Evolutionary conservation across 2,113 vertebrate species (phyloP), one percentile per base, ranked within the genome.

Genomic region (Blennius ocellaris): DNA sequence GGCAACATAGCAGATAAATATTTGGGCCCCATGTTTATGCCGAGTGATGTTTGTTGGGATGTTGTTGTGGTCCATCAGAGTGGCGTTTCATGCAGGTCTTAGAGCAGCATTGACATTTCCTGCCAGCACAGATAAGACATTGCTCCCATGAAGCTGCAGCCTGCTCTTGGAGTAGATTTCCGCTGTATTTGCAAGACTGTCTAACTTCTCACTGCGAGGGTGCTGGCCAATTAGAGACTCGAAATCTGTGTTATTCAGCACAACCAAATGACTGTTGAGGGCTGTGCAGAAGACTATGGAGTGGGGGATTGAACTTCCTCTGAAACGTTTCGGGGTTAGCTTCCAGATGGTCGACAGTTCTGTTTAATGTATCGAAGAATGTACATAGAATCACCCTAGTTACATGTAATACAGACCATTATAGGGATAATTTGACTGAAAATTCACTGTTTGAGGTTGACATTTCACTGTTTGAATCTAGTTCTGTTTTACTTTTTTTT

Each of bases 241-340:
- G 8, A 80, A 90, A 89, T 88, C 60, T 83, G 82, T 82, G 69
- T 86, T 88, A 77, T 89, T 90, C 92, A 87, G 88, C 88, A 85
- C 78, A 91, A 86, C 69, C 80, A 30, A 90, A 85, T 86, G 76
- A 77, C 68, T 90, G 80, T 84, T 79, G 60, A 90, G 87, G 85
- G 87, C 84, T 89, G 83, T 71, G 86, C 69, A 56, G 72, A 56
- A 63, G 62, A 62, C 49, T 37, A 54, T 73, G 69, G 75, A 36
- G 65, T 8, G 12, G 74, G 64, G 57, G 59, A 65, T 58, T 37
- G 43, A 86, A 73, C 67, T 60, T 82, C 76, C 62, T 60, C 69
- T 57, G 64, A 78, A 84, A 82, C 66, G 77, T 88, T 80, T 66
- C 70, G 40, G 15, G 59, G 69, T 69, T 73, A 52, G 71, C 63